Evolutionary conservation across 2,113 vertebrate genomes (phyloP), one percentile per base, ranked within the genome.

Genomic region (Calidris pygmaea): DNA sequence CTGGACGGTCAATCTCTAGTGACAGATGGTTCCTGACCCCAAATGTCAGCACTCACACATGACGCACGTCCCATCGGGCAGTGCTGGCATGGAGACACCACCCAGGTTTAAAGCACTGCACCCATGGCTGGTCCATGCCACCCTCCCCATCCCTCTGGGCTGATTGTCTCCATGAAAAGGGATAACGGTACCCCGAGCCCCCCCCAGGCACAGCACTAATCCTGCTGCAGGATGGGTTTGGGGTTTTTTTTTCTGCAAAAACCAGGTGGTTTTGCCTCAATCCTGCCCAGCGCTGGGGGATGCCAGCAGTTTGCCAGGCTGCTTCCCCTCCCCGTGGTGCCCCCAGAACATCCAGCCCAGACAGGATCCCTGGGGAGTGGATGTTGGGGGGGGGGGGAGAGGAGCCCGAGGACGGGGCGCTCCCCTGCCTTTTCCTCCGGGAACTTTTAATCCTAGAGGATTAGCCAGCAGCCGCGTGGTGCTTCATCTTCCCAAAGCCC

Each of bases 141-240:
- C 43, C 59, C 30, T 71, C 76, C 22, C 27, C 48, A 30, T 68
- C 71, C 56, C 72, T 55, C 24, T 29, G 45, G 70, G 75, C 41
- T 63, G 4, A 8, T 3, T 12, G 34, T 93, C 19, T 5, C 85
- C 50, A 37, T 67, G 85, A 78, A 70, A 77, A 89, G 45, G 3
- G 53, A n/a, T 41, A 75, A 29, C 0, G 0, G 6, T 19, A 8
- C 29, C 65, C 32, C 0, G 4, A 60, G 59, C 35, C 10, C 1
- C 0, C 30, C 0, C 30, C 2, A 1, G 39, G 37, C 19, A 21
- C 0, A 2, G 21, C 0, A 0, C 1, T 45, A 9, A 12, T 47
- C 53, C 87, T 2, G 7, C 66, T 14, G 34, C 10, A 4, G 12
- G 13, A 14, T 0, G 2, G 43, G 26, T 21, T 47, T 10, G 47